Percentiles rank a stretch among this genome's conserved stretches.
phyloP scores from a whole-genome alignment of 2,888 invertebrate genomes.

The Anorthoa munda region DNA sequence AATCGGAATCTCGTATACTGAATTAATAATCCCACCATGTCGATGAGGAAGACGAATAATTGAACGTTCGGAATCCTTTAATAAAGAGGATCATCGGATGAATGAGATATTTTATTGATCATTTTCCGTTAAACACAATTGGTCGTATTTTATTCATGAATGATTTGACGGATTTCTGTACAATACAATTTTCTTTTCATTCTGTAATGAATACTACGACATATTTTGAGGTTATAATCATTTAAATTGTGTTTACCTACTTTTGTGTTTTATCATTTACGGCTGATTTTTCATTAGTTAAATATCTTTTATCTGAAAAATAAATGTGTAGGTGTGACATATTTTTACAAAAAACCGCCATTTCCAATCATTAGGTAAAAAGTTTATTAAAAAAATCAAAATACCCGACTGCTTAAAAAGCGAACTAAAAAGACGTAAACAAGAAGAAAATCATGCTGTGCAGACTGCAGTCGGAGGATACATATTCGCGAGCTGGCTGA shows the following conservation, averaged over 20 bases:
- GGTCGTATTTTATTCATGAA: conserved; percentile 19
- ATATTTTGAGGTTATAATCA: neutral
- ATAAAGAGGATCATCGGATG: conserved; percentile 53
- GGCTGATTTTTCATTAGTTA: neutral
- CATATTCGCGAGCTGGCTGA: too few relatives aligned
- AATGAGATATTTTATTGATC: conserved; percentile 44
- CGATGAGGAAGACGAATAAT: conserved; percentile 40
- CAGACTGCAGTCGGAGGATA: too few relatives aligned
- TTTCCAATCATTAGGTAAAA: too few relatives aligned
- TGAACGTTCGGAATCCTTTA: conserved; percentile 47
- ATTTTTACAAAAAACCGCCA: neutral
- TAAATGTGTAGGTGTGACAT: neutral
- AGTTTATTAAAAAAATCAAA: too few relatives aligned
- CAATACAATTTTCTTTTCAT: neutral
- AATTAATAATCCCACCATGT: conserved; percentile 55
- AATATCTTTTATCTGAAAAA: neutral
- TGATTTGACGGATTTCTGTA: neutral
- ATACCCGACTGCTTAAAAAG: too few relatives aligned
- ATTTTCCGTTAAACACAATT: conserved; percentile 39
- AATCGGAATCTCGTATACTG: conserved; percentile 40
- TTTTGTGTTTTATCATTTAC: neutral
- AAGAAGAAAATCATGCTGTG: too few relatives aligned
- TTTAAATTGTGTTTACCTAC: neutral
- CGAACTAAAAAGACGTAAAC: too few relatives aligned
- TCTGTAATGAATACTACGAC: neutral